A percentile compares a stretch with the other conserved stretches of the same genome.
Evolutionary conservation across 2,113 vertebrate genomes (phyloP).

Genomic region (human): GRCh38 chr2:45840001-45840500

Average conservation of each 20-base stretch:
- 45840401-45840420: neutral
- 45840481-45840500: neutral
- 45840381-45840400: neutral
- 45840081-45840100: neutral
- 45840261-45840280: conserved; percentile 61
- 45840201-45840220: conserved; percentile 56
- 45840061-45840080: neutral
- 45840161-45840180: conserved; percentile 73
- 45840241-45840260: conserved; percentile 72
- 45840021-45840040: conserved; percentile 7
- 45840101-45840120: conserved; percentile 45
- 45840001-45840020: conserved; percentile 64
- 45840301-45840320: conserved; percentile 42
- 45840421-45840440: neutral
- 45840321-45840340: neutral
- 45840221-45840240: conserved; percentile 71
- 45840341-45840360: neutral
- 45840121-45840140: conserved; percentile 68
- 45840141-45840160: conserved; percentile 6
- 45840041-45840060: conserved; percentile 54
- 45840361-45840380: conserved; percentile 22
- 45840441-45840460: neutral
- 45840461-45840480: neutral
- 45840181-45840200: conserved; percentile 74
- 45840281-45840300: conserved; percentile 60